Base-by-base conservation (phyloP, 2,888 invertebrate genomes). In the Melanotus villosus region DNA sequence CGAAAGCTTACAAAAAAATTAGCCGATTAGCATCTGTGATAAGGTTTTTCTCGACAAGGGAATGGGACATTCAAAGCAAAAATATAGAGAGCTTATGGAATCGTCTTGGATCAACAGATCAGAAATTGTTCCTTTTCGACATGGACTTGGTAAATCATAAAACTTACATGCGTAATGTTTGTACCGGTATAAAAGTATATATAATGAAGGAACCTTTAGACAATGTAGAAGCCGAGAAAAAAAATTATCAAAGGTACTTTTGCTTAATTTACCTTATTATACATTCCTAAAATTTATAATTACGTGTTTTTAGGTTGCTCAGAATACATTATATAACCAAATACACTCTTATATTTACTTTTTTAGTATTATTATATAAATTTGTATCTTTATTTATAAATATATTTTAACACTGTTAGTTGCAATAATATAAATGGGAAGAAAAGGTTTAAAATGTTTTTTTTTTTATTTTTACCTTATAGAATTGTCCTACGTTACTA, bases 191-290 rank as follows among this genome's bases (percentile, higher is more conserved):
- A 26, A 79, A 79, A 65, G 72, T 75, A 57, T 79, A 75, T 56
- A 73, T 76, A 21, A 64, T 78, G n/a, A 79, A 79, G 62, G 79
- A 79, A 70, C 75, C 74, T 50, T 76, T 78, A 70, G 58, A 65
- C 19, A 36, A 65, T 12, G 12, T 21, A 1, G 32, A 58, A 38
- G 58, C 14, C 1, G 58, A 65, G 18, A 26, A 9, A 9, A 21
- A 18, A 38, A 12, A 34, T 18, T 65, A 65, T 18, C n/a, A 47
- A 65, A 65, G 26, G 65, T 65, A 62, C 10, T 10, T 14, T 19
- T 34, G 7, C 9, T 30, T 9, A 9, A 34, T 30, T 10, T 50
- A 3, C 9, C 3, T 23, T 9, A 26, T 14, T 1, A 2, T 5
- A 6, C 12, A 14, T 2, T 26, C 23, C 12, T 50, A n/a, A n/a